Evolutionary conservation across 2,888 invertebrate species (phyloP).

Genomic region (Drosophila differens): DNA sequence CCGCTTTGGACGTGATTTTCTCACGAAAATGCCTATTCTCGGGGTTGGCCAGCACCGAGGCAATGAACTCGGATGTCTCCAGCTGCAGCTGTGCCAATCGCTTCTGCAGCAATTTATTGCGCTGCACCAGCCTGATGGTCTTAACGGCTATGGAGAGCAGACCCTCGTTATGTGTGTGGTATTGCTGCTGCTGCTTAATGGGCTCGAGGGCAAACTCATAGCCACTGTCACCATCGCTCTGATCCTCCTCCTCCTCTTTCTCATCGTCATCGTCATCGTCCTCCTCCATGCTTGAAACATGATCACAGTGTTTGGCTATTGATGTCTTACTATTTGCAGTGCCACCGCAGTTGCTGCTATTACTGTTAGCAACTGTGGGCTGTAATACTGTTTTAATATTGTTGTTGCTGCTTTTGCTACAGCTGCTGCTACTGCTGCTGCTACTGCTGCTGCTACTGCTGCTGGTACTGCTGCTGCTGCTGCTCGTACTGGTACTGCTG

Average conservation of each 20-base stretch:
- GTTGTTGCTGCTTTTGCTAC: conserved; percentile 26
- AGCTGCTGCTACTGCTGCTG: conserved; percentile 38
- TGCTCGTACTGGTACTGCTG: conserved; percentile 27
- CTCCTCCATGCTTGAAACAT: conserved; percentile 22
- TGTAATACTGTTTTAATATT: conserved; percentile 72
- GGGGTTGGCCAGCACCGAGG: conserved; percentile 87
- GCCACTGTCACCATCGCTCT: conserved; percentile 51
- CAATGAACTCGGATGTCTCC: conserved; percentile 88
- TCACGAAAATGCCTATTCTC: conserved; percentile 83
- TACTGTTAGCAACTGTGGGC: conserved; percentile 53
- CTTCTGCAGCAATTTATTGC: conserved; percentile 88
- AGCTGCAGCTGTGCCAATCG: conserved; percentile 87
- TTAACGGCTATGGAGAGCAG: conserved; percentile 88
- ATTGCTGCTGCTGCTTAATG: conserved; percentile 39
- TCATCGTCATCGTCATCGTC: conserved; percentile 30
- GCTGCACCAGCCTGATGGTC: conserved; percentile 88
- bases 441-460: conserved; percentile 15
- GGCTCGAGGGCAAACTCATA: conserved; percentile 52
- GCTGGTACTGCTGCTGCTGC: conserved; percentile 31
- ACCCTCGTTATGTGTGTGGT: conserved; percentile 82
- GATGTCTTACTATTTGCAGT: conserved; percentile 27
- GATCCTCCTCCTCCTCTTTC: conserved; percentile 34
- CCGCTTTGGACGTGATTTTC: conserved; percentile 62
- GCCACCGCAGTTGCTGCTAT: conserved; percentile 29
- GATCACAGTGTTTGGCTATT: conserved; percentile 51